Conservation (phyloP, 2,888 invertebrate genomes). For the Tiliacea aurago region DNA sequence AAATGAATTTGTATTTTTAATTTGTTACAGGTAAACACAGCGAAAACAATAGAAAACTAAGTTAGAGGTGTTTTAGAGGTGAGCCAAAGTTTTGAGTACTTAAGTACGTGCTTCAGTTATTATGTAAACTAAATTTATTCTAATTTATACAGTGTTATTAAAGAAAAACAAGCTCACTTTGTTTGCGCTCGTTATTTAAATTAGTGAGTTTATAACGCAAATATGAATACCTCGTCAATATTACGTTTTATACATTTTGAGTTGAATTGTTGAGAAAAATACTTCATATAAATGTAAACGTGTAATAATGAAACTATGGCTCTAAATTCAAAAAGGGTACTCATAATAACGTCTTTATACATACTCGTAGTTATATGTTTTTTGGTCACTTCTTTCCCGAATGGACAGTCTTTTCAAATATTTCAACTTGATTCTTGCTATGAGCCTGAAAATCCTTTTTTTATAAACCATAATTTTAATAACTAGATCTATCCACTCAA, state of each 20-base stretch:
- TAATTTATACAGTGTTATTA: conserved; percentile 15
- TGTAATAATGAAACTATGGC: background rate
- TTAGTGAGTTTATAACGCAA: conserved; percentile 14
- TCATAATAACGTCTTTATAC: background rate
- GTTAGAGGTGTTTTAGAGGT: conserved; percentile 8
- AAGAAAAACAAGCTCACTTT: conserved; percentile 12
- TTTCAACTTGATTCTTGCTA: too few species aligned
- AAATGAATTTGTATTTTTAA: conserved; percentile 40
- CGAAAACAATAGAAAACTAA: conserved; percentile 20
- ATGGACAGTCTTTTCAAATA: too few species aligned
- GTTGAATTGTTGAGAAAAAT: background rate
- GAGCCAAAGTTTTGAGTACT: conserved; percentile 10
- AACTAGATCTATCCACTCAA: background rate
- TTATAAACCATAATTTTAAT: too few species aligned
- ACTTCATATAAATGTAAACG: background rate
- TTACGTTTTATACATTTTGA: conserved; percentile 7
- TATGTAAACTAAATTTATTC: conserved; percentile 28
- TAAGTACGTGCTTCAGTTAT: background rate
- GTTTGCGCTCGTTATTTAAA: conserved; percentile 34
- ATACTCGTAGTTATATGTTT: background rate
- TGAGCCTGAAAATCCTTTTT: too few species aligned
- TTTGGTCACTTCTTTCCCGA: background rate
- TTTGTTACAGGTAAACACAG: conserved; percentile 60
- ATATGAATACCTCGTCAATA: conserved; percentile 1
- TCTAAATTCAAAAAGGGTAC: background rate